Base-by-base conservation (phyloP, 2,888 invertebrate genomes). In the Chymomyza caudatula region DNA sequence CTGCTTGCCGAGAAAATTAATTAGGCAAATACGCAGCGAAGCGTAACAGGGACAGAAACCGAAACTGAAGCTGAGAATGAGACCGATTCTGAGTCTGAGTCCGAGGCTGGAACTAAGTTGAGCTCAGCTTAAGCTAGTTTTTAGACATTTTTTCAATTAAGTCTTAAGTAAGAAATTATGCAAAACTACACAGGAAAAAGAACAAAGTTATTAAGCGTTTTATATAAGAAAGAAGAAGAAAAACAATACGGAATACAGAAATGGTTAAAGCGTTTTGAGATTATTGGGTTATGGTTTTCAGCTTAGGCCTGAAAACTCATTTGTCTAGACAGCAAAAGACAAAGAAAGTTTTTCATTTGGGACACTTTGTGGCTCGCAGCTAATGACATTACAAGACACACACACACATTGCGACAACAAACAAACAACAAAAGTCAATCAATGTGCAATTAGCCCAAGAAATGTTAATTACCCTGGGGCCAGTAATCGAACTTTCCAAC, bases 21-120 rank as follows among this genome's bases (percentile, higher is more conserved):
- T 88, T 88, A 88, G 87, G 81, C 85, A 85, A 87, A 86, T 88
- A 88, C 87, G 79, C 85, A 88, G 73, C 88, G 82, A 76, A 88
- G 82, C 88, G 84, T 85, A 77, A 74, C 77, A 81, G 64, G 73
- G 75, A 63, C 65, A 65, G 44, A 19, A 66, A 60, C 60, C 67
- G 62, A 65, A 60, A 52, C 64, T 23, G 58, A 66, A 60, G 56
- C 59, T 43, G 47, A 63, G 55, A 25, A 53, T 58, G 25, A 63
- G 51, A 49, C 63, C 53, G 54, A 55, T 15, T 20, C 23, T 22
- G 63, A 55, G 55, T 55, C 53, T 17, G 64, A 4, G 15, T 15
- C n/a, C 44, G 1, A 43, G 47, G 6, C 47, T 47, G 4, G 15
- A 20, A 44, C 23, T 13, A 67, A 61, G 63, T 20, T 56, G 74